These are phyloP conservation scores for Limnephilus lunatus DNA, from an alignment of 2,888 invertebrate genomes.

Conservation along the genomic window DNA sequence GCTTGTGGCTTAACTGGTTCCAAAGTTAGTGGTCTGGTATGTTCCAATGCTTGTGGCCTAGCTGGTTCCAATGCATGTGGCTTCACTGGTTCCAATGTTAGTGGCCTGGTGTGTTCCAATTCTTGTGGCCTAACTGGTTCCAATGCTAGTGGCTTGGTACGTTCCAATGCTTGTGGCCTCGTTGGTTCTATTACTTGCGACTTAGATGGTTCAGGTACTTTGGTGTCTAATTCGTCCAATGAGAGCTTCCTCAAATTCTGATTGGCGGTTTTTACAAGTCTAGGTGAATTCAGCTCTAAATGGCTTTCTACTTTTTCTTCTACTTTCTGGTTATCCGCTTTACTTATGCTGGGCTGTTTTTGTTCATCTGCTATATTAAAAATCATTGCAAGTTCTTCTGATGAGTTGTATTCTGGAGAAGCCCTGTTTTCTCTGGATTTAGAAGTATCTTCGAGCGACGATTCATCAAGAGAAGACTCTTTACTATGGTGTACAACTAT, in stretches of 20 bases:
- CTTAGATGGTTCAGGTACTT: slow-evolving; percentile 67
- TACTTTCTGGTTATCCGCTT: slow-evolving; percentile 68
- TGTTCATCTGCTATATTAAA: slow-evolving; percentile 73
- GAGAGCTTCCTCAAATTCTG: slow-evolving; percentile 75
- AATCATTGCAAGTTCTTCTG: slow-evolving; percentile 81
- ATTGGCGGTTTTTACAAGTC: slow-evolving; percentile 74
- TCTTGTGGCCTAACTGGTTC: neutral
- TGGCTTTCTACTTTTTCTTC: slow-evolving; percentile 65
- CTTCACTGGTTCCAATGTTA: neutral
- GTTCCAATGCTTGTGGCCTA: neutral
- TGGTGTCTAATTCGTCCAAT: slow-evolving; percentile 72
- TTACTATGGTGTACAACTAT: slow-evolving; percentile 65
- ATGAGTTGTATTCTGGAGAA: slow-evolving; percentile 81
- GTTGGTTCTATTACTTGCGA: neutral
- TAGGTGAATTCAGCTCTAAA: slow-evolving; percentile 75
- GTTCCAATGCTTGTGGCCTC: neutral
- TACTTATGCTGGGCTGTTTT: slow-evolving; percentile 56
- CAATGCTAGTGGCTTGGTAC: neutral
- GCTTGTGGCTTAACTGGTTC: too few species aligned
- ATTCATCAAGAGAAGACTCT: slow-evolving; percentile 71
- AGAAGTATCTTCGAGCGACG: slow-evolving; percentile 67
- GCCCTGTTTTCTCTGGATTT: slow-evolving; percentile 69
- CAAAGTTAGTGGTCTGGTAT: neutral
- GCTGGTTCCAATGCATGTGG: neutral
- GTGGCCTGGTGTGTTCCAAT: neutral